Evolutionary conservation across 2,797 vertebrate species (phyloP), one percentile per base, ranked within the genome.

Genomic region (Acipenser oxyrinchus): DNA sequence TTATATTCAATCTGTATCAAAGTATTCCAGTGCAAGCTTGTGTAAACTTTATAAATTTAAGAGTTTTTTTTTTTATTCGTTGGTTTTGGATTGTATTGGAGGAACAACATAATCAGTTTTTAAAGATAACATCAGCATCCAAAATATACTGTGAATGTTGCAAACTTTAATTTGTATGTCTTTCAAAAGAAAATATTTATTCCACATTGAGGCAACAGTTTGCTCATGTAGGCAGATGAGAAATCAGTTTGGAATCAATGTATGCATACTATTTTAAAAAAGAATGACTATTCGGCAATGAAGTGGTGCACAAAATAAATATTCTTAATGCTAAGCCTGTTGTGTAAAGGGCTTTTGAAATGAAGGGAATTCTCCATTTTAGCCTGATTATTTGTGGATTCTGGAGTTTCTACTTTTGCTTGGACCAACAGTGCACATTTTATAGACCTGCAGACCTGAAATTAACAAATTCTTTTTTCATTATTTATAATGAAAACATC

Each of bases 111-210:
- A 37, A 37, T 37, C 37, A 37, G 37, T 37, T 4, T 37, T 37
- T 37, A 37, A 71, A 71, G 75, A 83, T 83, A 79, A 67, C 76
- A 80, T 81, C 81, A 71, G 63, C 66, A 65, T 61, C 68, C 69
- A 71, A 11, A 48, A 48, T 65, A 62, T 77, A 71, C 78, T 71
- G 70, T 71, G 72, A 49, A 23, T 64, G 79, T 83, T 77, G 74
- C 78, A 69, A 74, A 65, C 73, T 80, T 82, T 82, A 73, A 82
- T 86, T 78, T 79, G 81, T 78, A 74, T 87, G 81, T 76, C 77
- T 87, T 80, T 76, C 77, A 67, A 67, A 51, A 77, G 73, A 75
- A 82, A 81, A 78, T 73, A 78, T 73, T 79, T 86, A 82, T 37
- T 5, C 37, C 37, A 72, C 76, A 74, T 78, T 76, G 81, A 83